Conservation (phyloP, 2,888 invertebrate genomes). For the Epiblema foenella region DNA sequence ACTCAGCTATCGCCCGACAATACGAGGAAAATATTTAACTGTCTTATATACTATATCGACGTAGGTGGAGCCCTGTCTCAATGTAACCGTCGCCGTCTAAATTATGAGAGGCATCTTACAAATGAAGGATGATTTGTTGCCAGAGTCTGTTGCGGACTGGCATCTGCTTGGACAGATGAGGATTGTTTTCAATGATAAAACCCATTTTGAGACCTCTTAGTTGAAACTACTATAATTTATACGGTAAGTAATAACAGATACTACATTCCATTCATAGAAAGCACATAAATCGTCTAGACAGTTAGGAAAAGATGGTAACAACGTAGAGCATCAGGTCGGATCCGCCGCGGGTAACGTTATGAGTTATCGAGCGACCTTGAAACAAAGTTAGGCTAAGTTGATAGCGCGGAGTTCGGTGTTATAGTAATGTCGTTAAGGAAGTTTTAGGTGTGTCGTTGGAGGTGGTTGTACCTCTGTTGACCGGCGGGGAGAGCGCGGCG, state of each 20-base stretch:
- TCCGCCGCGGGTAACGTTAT: conserved; percentile 60
- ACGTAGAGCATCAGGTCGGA: conserved; percentile 55
- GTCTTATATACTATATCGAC: conserved; percentile 71
- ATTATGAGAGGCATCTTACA: conserved; percentile 69
- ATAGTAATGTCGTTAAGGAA: conserved; percentile 79
- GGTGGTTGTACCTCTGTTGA: conserved; percentile 87
- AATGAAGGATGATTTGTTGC: conserved; percentile 70
- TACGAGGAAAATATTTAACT: conserved; percentile 79
- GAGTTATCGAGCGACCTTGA: conserved; percentile 77
- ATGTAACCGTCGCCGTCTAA: conserved; percentile 63
- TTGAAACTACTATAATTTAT: conserved; percentile 42
- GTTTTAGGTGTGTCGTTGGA: conserved; percentile 71
- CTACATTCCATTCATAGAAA: conserved; percentile 40
- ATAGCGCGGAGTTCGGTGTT: conserved; percentile 73
- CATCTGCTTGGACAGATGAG: conserved; percentile 50
- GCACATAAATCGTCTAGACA: conserved; percentile 42
- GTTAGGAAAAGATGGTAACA: conserved; percentile 38
- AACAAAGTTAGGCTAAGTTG: conserved; percentile 79
- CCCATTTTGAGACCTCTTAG: conserved; percentile 45
- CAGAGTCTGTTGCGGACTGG: conserved; percentile 53
- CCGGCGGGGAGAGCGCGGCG: conserved; percentile 89
- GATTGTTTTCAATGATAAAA: conserved; percentile 54
- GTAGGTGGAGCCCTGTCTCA: conserved; percentile 74
- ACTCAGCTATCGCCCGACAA: conserved; percentile 72
- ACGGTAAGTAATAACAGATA: conserved; percentile 29